Conservation (phyloP, 2,888 invertebrate genomes). For the Platypus cylindrus region DNA sequence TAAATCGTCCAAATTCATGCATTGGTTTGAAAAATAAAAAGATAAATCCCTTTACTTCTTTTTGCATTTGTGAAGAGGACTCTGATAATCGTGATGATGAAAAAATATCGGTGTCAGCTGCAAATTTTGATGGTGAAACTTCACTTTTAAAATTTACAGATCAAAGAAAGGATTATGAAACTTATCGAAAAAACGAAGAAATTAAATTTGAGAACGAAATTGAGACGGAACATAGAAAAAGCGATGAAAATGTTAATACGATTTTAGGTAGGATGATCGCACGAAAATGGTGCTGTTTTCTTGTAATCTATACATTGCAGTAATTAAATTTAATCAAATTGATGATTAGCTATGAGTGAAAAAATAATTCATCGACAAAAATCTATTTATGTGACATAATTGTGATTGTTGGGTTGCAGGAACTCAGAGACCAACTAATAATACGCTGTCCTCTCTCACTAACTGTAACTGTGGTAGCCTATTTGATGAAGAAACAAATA, state of each 20-base stretch:
- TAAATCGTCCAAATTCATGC: slow-evolving; percentile 16
- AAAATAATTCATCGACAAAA: no score
- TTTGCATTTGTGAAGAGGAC: slow-evolving; percentile 12
- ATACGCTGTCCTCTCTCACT: no score
- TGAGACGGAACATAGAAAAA: slow-evolving; percentile 1
- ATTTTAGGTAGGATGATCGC: slow-evolving; percentile 12
- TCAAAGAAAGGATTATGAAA: slow-evolving; percentile 16
- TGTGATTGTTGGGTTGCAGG: no score
- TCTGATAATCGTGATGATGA: slow-evolving; percentile 1
- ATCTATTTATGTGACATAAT: no score
- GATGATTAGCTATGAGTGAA: no score
- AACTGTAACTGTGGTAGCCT: no score
- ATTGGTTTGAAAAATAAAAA: slow-evolving; percentile 8
- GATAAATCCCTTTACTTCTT: slow-evolving; percentile 6
- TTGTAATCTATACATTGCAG: no score
- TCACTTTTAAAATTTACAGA: slow-evolving; percentile 9
- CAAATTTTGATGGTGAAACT: not conserved
- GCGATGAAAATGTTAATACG: slow-evolving; percentile 5
- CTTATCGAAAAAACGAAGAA: slow-evolving; percentile 12
- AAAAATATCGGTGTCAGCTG: not conserved
- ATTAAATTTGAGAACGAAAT: slow-evolving; percentile 11
- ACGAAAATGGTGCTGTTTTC: no score
- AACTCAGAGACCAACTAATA: no score
- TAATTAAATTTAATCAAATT: no score
- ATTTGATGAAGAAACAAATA: no score